Evolutionary conservation across 2,888 invertebrate genomes (phyloP), one percentile per base, ranked within the genome.

Genomic region (Pycnomerus fuliginosus): DNA sequence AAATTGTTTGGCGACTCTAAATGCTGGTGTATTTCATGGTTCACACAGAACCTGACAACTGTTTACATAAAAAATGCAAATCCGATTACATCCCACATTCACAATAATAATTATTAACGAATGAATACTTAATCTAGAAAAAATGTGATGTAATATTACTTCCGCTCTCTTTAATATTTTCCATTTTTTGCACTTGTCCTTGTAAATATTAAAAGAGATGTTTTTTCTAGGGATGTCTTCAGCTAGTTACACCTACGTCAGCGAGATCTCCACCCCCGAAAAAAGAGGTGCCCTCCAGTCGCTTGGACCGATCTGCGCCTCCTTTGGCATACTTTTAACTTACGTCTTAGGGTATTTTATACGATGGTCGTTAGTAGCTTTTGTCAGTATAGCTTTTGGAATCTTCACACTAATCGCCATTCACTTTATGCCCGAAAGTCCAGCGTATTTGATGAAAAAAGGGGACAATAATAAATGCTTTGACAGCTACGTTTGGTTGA

Each of bases 281-380:
- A 81, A 82, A 54, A 73, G 86, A 36, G 85, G 85, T 1, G 80
- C 84, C 36, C 73, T 86, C 4, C 83, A 85, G 49, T 82, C 85
- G 1, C 63, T 84, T 13, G 85, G 85, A 1, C 85, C 86, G 1
- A 80, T 85, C 1, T 72, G 84, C 48, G 85, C 85, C 13, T 85
- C 85, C 0, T 77, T 85, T 1, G 86, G 86, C 1, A 85, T 87
- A 43, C 78, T 87, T 44, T 70, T 84, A 34, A 81, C 84, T 2
- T 86, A 86, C 69, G 77, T 79, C 1, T 61, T 85, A 5, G 86
- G 86, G 13, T 82, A 83, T 7, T 74, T 83, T 58, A 69, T 83
- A 4, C 77, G 80, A 41, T 87, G 85, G 85, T 75, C 82, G 45
- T 77, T 76, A 39, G 79, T 83, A 0, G 83, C 84, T 0, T 78